A percentile compares a stretch with the other conserved stretches of the same genome.
Conservation (phyloP, 2,797 vertebrate genomes). For the Sparidentex hasta region DNA sequence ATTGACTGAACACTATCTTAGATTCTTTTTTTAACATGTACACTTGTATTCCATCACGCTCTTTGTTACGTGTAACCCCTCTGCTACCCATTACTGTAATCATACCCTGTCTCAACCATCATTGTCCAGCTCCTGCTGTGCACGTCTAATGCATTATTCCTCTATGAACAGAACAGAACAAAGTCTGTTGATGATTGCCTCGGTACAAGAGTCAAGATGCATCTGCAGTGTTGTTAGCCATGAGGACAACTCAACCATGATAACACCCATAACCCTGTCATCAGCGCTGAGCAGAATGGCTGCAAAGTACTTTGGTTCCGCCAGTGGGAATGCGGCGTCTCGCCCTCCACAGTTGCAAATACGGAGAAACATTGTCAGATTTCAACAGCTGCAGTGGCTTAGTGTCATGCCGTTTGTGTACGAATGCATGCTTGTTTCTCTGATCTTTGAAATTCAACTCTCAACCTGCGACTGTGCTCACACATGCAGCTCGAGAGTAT, state of each 20-base stretch:
- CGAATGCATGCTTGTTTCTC: conserved; percentile 20
- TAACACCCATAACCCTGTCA: conserved; percentile 48
- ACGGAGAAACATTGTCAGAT: conserved; percentile 41
- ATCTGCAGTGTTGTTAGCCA: conserved; percentile 41
- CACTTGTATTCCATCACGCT: neutral
- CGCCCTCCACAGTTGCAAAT: conserved; percentile 43
- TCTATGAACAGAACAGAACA: neutral
- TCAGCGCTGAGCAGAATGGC: conserved; percentile 47
- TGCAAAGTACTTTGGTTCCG: conserved; percentile 38
- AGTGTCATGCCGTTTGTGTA: conserved; percentile 23
- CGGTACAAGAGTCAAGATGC: conserved; percentile 31
- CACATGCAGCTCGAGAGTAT: conserved; percentile 85
- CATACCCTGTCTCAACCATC: neutral
- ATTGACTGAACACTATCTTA: conserved; percentile 1
- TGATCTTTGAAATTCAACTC: neutral
- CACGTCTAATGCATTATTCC: neutral
- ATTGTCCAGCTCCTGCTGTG: neutral
- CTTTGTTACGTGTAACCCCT: neutral
- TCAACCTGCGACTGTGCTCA: conserved; percentile 23
- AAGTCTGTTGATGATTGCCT: conserved; percentile 10
- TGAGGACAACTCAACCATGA: conserved; percentile 34
- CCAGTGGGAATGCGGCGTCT: conserved; percentile 46
- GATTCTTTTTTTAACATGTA: neutral
- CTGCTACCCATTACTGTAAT: neutral
- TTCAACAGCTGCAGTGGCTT: conserved; percentile 32